Percentiles rank a stretch among this genome's conserved stretches.
Conservation (phyloP, 64 coral and sea anemone genomes). For the Acropora tenuis region DNA sequence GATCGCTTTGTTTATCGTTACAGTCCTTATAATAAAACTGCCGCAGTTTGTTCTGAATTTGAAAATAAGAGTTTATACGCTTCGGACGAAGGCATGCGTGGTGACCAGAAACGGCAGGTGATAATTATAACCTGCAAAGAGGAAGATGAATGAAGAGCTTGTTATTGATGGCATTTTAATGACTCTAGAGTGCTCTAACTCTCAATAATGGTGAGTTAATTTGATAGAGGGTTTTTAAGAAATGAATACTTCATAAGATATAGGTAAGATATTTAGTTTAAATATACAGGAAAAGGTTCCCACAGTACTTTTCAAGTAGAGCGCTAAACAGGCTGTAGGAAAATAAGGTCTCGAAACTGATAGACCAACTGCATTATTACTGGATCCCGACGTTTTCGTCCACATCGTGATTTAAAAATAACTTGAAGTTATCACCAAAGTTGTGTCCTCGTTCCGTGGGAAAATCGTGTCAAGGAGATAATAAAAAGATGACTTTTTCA, state of each 20-base stretch:
- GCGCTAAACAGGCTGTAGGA: neutral
- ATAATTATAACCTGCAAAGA: neutral
- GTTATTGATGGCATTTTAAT: neutral
- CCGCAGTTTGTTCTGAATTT: slow-evolving; percentile 6
- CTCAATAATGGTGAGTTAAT: neutral
- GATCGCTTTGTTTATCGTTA: neutral
- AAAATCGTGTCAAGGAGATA: no score
- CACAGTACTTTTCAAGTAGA: neutral
- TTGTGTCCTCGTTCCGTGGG: no score
- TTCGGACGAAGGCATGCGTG: no score
- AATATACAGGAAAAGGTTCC: neutral
- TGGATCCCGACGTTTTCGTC: neutral
- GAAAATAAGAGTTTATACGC: neutral
- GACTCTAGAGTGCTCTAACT: neutral
- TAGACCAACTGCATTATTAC: no score
- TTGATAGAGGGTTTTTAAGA: neutral
- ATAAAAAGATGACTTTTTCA: no score
- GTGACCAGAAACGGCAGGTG: neutral
- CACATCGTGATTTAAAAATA: no score
- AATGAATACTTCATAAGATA: neutral
- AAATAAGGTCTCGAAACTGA: neutral
- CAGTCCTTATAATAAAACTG: neutral
- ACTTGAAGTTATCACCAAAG: no score
- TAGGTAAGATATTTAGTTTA: neutral
- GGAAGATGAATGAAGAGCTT: neutral